Conservation (phyloP, 1,140 invertebrate species). For the Tetranychus urticae region DNA sequence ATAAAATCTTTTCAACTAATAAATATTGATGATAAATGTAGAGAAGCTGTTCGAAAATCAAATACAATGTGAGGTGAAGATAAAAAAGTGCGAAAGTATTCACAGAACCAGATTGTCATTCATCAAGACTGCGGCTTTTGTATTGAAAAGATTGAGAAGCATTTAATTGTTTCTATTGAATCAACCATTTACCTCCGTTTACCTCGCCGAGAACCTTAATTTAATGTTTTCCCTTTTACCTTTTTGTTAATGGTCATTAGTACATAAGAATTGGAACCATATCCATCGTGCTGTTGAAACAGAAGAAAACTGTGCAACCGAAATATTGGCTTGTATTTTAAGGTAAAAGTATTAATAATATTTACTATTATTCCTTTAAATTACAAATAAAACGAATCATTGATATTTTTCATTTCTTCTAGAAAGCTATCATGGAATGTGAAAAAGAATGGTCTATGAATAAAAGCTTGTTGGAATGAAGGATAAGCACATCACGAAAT, state of each 20-base stretch:
- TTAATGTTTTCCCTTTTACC: no score
- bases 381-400: background rate
- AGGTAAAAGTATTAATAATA: slow-evolving; percentile 28
- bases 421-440: slow-evolving; percentile 81
- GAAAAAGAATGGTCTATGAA: slow-evolving; percentile 85
- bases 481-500: background rate
- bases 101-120: background rate
- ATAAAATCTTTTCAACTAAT: background rate
- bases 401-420: slow-evolving; percentile 4
- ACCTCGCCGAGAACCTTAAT: background rate
- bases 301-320: slow-evolving; percentile 3
- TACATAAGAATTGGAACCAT: background rate
- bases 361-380: background rate
- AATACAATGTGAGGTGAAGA: background rate
- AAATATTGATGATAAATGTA: slow-evolving; percentile 4
- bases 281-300: slow-evolving; percentile 1
- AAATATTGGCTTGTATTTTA: slow-evolving; percentile 56
- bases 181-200: background rate
- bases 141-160: background rate
- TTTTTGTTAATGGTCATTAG: background rate
- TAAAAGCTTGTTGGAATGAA: slow-evolving; percentile 61
- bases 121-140: slow-evolving; percentile 1
- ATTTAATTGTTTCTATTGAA: background rate
- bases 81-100: background rate
- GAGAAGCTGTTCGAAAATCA: background rate